A percentile compares a stretch with the other conserved stretches of the same genome.
Evolutionary conservation across 2,797 vertebrate species (phyloP).

Genomic region (Hephaestus fuliginosus): DNA sequence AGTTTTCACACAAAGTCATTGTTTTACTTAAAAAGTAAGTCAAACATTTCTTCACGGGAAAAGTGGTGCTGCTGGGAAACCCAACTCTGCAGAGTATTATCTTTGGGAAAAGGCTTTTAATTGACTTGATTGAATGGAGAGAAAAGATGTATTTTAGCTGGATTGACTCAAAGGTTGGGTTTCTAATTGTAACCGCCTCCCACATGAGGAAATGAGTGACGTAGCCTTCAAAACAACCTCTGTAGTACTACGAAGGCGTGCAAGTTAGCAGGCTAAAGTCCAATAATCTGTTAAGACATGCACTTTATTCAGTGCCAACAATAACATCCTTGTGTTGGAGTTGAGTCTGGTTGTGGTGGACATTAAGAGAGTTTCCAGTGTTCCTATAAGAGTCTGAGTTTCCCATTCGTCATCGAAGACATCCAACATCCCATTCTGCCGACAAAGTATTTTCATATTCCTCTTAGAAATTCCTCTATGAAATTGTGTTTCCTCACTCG

Average conservation of each 20-base stretch:
- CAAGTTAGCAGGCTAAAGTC: conserved; percentile 62
- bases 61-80: conserved; percentile 55
- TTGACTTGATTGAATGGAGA: conserved; percentile 64
- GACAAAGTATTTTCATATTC: conserved; percentile 40
- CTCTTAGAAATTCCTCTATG: conserved; percentile 28
- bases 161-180: conserved; percentile 54
- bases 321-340: conserved; percentile 72
- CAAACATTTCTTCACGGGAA: conserved; percentile 61
- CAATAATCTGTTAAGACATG: conserved; percentile 70
- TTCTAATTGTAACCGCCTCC: conserved; percentile 64
- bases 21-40: conserved; percentile 67
- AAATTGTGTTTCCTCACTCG: conserved; percentile 38
- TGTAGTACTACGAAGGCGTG: conserved; percentile 49
- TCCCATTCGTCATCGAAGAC: conserved; percentile 49
- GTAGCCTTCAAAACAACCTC: conserved; percentile 50
- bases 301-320: conserved; percentile 71
- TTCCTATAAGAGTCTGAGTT: conserved; percentile 56
- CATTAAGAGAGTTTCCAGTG: conserved; percentile 55
- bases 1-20: conserved; percentile 58
- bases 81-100: conserved; percentile 62
- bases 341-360: conserved; percentile 40
- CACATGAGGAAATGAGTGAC: conserved; percentile 69
- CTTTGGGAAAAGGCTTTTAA: conserved; percentile 70
- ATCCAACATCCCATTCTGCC: conserved; percentile 49
- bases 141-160: conserved; percentile 53